Base-by-base conservation (phyloP, 2,888 invertebrate species). In the Thyatira batis region DNA sequence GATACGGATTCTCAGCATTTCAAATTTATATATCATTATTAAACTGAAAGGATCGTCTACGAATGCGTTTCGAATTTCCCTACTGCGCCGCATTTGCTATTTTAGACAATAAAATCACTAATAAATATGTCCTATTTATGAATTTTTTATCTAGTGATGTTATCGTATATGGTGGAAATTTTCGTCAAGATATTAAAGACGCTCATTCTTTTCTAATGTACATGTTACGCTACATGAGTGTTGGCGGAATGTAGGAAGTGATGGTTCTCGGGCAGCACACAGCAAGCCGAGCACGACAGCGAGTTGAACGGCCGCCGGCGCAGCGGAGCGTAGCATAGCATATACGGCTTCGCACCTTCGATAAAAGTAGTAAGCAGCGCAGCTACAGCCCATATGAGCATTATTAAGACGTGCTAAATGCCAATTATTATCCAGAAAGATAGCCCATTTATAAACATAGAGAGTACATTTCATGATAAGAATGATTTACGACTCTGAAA, bases 251-350 rank as follows among this genome's bases (percentile, higher is more conserved):
- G 83, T 82, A 86, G 87, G 87, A 88, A 86, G 85, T 81, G 78
- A 84, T 78, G 82, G 83, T 81, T 77, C 72, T 76, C 78, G 80
- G 84, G 80, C 82, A 86, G 76, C 78, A 76, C 79, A 72, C 77
- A 73, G 73, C 81, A 81, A 81, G 78, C 77, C 78, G 77, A 83
- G 80, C 85, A 84, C 80, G 76, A 78, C 81, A 78, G 63, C 73
- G 82, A 81, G 91, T 89, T 89, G 88, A 90, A 89, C 79, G 89
- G 73, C 89, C 89, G 84, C 67, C 62, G 65, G 66, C 64, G 78
- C 87, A 84, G 60, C 85, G 79, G 78, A 87, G 84, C 89, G 85
- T 87, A 65, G 76, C 89, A 85, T 87, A 65, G 76, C 80, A 71
- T 72, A 73, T 76, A 80, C 80, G 82, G 76, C 81, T 83, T 83